Conservation (phyloP, 2,888 invertebrate genomes). For the Mesochorus sp. region DNA sequence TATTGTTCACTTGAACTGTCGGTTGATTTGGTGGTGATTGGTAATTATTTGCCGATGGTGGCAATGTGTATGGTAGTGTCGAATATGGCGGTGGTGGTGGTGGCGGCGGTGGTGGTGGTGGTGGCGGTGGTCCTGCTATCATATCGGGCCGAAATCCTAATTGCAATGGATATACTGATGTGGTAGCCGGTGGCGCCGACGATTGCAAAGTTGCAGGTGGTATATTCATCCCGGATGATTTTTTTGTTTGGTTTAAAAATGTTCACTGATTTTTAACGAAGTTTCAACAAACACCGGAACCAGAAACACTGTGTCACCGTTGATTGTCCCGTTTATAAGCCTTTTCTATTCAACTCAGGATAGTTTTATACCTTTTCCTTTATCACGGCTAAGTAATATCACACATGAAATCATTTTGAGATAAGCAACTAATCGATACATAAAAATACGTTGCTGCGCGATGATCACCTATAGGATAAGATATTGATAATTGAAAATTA, state of each 20-base stretch:
- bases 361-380: conserved; percentile 20
- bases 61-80: not conserved
- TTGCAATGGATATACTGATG: not conserved
- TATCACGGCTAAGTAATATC: conserved; percentile 23
- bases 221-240: conserved; percentile 3
- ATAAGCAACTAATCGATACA: not conserved
- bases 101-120: not conserved
- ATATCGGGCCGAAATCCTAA: too few relatives aligned
- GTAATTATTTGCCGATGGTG: not conserved
- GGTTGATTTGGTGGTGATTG: conserved; percentile 4
- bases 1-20: conserved; percentile 10
- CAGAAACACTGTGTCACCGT: not conserved
- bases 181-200: conserved; percentile 27
- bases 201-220: conserved; percentile 7
- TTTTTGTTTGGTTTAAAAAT: not conserved
- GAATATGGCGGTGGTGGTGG: not conserved
- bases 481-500: not conserved
- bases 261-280: conserved; percentile 1
- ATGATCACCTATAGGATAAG: conserved; percentile 16
- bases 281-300: not conserved
- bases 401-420: conserved; percentile 22
- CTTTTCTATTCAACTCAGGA: not conserved
- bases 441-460: too few relatives aligned
- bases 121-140: not conserved
- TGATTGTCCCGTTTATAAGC: not conserved